These are phyloP conservation scores for Nymphalis polychloros DNA, from an alignment of 2,888 invertebrate genomes.

Conservation along the genomic window DNA sequence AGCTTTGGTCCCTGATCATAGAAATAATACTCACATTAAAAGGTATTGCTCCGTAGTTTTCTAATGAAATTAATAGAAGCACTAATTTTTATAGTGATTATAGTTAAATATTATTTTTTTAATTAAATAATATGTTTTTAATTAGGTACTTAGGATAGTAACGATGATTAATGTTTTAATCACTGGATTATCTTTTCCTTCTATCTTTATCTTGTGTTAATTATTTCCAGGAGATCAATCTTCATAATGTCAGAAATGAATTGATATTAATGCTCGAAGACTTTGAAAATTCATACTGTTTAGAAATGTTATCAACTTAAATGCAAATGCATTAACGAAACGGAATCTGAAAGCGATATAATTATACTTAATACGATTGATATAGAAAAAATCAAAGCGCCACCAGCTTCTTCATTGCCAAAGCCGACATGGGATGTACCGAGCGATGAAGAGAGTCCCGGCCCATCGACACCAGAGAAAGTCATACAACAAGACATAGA, in stretches of 20 bases:
- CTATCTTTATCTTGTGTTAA: too few relatives aligned
- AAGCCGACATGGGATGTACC: constrained; percentile 21
- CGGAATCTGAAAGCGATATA: constrained; percentile 1
- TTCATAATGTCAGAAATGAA: constrained; percentile 47
- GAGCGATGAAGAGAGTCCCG: constrained; percentile 17
- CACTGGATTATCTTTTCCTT: too few relatives aligned
- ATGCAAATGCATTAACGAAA: constrained; percentile 43
- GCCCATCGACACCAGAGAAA: constrained; percentile 24
- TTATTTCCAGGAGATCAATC: constrained; percentile 51
- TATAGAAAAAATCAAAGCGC: constrained; percentile 9
- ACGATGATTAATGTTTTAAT: too few relatives aligned
- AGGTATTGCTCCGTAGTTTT: too few relatives aligned
- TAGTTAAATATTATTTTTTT: too few relatives aligned
- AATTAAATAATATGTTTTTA: too few relatives aligned
- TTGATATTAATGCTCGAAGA: constrained; percentile 47
- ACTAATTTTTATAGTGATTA: too few relatives aligned
- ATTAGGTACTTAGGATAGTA: too few relatives aligned
- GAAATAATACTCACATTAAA: too few relatives aligned
- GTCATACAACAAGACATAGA: constrained; percentile 30
- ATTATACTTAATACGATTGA: background rate
- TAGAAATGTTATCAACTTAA: constrained; percentile 45
- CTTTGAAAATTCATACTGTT: constrained; percentile 44
- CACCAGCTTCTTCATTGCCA: constrained; percentile 25
- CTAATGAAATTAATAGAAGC: too few relatives aligned
- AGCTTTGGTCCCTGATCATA: too few relatives aligned